Percentiles rank a stretch among this genome's conserved stretches.
Evolutionary conservation across 2,113 vertebrate species (phyloP).

Genomic region (Natator depressus): DNA sequence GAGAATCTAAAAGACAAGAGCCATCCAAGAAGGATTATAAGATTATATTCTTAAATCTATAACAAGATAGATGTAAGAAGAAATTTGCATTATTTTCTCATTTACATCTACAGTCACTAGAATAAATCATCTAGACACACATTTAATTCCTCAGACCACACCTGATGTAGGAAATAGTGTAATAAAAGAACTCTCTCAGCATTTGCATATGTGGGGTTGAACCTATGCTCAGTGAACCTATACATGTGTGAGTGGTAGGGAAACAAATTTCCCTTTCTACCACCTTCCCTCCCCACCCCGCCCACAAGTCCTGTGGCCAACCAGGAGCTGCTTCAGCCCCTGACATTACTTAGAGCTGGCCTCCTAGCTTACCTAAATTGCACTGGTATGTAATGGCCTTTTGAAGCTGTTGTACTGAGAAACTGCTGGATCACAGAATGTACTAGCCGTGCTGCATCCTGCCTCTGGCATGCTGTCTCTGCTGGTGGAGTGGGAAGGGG

Average conservation of each 20-base stretch:
- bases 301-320: not conserved
- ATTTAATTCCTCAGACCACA: constrained; percentile 5
- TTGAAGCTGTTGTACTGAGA: not conserved
- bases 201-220: not conserved
- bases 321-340: not conserved
- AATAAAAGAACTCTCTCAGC: not conserved
- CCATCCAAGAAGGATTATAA: constrained; percentile 25
- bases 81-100: constrained; percentile 13
- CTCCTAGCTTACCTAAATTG: not conserved
- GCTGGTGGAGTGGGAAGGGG: not conserved
- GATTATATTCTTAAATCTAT: constrained; percentile 48
- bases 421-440: not conserved
- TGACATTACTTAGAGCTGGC: not conserved
- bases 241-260: not conserved
- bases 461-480: not conserved
- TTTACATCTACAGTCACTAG: constrained; percentile 14
- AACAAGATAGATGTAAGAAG: not conserved
- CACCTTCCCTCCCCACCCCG: not conserved
- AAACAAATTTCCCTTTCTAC: not conserved
- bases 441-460: not conserved
- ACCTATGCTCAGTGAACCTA: not conserved
- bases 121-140: constrained; percentile 31
- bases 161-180: not conserved
- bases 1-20: constrained; percentile 34
- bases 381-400: not conserved